Percentiles rank a stretch among this genome's conserved stretches.
Evolutionary conservation across 2,888 invertebrate species (phyloP).

Genomic region (Rhamnusium bicolor): DNA sequence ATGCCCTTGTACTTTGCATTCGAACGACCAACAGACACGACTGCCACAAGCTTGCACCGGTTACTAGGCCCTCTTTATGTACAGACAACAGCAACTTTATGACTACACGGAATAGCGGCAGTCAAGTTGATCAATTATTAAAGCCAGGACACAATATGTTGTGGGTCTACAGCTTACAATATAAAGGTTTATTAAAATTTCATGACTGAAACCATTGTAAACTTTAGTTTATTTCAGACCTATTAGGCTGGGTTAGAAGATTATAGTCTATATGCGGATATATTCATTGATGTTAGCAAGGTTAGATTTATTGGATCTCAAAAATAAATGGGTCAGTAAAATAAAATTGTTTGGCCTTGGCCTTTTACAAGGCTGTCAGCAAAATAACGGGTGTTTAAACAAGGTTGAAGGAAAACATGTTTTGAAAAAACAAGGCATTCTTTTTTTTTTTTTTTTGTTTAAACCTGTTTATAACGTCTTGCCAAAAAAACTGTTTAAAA

Average conservation of each 20-base stretch:
- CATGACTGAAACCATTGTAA: background rate
- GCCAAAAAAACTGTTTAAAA: too few relatives aligned
- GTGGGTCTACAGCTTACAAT: conserved; percentile 22
- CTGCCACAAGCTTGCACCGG: conserved; percentile 51
- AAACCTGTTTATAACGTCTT: too few relatives aligned
- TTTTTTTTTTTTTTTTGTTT: too few relatives aligned
- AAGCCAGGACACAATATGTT: conserved; percentile 15
- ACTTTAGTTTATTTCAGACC: conserved; percentile 13
- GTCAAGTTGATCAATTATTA: conserved; percentile 26
- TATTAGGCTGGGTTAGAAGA: background rate
- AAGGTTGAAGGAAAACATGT: too few relatives aligned
- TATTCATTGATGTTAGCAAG: too few relatives aligned
- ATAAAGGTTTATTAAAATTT: conserved; percentile 27
- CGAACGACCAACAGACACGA: conserved; percentile 43
- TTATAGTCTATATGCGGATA: too few relatives aligned
- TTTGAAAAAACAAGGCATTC: too few relatives aligned
- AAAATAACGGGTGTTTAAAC: too few relatives aligned
- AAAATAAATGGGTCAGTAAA: too few relatives aligned
- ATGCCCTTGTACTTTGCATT: conserved; percentile 46
- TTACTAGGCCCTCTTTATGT: conserved; percentile 27
- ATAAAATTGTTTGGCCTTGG: too few relatives aligned
- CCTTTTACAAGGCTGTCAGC: too few relatives aligned
- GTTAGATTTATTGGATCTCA: too few relatives aligned
- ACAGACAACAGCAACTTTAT: conserved; percentile 36
- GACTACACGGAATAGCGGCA: conserved; percentile 24